Evolutionary conservation across 2,888 invertebrate genomes (phyloP).

Genomic region (Heterodera filipjevi): DNA sequence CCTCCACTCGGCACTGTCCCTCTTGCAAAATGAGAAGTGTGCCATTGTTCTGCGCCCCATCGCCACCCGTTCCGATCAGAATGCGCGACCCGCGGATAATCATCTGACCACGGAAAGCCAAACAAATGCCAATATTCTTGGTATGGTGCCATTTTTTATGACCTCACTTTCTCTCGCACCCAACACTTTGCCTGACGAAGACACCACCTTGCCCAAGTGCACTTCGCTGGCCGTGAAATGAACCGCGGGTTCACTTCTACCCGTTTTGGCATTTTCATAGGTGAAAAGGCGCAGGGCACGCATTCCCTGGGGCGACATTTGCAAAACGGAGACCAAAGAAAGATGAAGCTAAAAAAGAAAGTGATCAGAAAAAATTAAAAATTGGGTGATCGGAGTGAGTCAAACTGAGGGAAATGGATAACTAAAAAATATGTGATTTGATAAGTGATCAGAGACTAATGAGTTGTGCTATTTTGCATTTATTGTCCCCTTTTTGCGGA

Average conservation of each 20-base stretch:
- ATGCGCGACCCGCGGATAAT: constrained; percentile 52
- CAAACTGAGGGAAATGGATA: no score
- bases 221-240: constrained; percentile 57
- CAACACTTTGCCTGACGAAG: constrained; percentile 51
- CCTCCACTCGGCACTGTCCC: constrained; percentile 55
- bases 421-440: no score
- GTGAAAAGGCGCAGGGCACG: constrained; percentile 50
- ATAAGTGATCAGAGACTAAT: constrained; percentile 1
- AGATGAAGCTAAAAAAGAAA: constrained; percentile 50
- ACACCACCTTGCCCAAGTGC: constrained; percentile 56
- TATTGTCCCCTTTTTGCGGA: constrained; percentile 32
- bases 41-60: constrained; percentile 42
- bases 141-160: neutral
- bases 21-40: constrained; percentile 54
- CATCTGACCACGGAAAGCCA: constrained; percentile 30
- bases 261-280: constrained; percentile 40
- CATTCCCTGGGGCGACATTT: constrained; percentile 58
- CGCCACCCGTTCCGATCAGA: constrained; percentile 45
- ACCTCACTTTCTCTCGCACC: constrained; percentile 48
- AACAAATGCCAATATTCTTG: neutral
- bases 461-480: no score
- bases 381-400: no score
- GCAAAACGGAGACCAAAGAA: constrained; percentile 51
- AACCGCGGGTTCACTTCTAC: constrained; percentile 49
- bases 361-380: neutral